Conservation (phyloP, 92 coral and sea anemone genomes). For the Umimayanthus kanabou region DNA sequence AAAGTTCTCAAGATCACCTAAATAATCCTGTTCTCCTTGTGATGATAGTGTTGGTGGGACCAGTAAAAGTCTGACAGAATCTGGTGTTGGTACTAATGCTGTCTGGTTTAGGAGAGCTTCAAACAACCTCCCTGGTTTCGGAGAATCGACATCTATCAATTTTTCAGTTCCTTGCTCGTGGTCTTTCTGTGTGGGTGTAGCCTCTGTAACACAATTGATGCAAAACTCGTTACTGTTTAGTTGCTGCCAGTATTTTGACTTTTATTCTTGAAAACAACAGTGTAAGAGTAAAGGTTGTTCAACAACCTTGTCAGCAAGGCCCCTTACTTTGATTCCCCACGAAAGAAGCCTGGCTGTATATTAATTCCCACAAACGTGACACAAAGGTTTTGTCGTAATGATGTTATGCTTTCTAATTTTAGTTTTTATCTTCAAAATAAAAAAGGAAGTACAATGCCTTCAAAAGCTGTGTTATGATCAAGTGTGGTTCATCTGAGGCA, state of each 20-base stretch:
- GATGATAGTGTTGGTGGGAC: constrained; percentile 7
- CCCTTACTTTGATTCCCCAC: background rate
- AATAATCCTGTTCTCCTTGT: background rate
- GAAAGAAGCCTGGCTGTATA: background rate
- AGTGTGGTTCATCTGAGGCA: too few relatives aligned
- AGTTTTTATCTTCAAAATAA: background rate
- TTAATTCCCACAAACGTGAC: background rate
- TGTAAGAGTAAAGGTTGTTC: background rate
- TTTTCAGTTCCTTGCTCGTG: background rate
- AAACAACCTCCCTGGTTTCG: constrained; percentile 34
- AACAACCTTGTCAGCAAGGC: background rate
- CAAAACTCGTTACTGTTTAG: background rate
- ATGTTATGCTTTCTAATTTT: too few relatives aligned
- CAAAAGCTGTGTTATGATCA: too few relatives aligned
- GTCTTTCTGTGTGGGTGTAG: background rate
- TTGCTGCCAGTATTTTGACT: background rate
- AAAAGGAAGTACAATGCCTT: background rate
- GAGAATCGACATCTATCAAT: constrained; percentile 2
- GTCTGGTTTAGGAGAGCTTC: constrained; percentile 21
- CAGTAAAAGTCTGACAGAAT: constrained; percentile 19
- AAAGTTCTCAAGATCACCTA: background rate
- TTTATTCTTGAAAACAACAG: background rate
- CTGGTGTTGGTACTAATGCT: constrained; percentile 21
- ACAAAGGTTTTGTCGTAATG: too few relatives aligned
- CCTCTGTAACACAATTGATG: constrained; percentile 6